Base-by-base conservation (phyloP, 2,113 vertebrate species). In the Bambusicola thoracicus region DNA sequence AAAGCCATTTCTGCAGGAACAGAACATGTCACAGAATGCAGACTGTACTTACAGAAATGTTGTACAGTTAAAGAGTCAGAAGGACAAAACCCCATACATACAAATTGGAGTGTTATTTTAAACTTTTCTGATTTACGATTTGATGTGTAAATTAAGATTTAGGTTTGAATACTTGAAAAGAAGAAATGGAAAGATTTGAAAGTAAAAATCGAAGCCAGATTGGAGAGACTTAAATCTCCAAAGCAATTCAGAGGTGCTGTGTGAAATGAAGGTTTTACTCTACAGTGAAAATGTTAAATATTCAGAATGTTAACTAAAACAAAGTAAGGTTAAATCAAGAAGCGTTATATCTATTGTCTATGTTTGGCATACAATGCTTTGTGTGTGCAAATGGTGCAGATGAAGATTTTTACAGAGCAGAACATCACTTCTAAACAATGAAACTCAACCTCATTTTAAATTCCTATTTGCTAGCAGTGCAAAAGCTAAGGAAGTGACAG, bases 361-460 rank as follows among this genome's bases (percentile, higher is more conserved):
- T 48, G 41, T 70, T 88, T 87, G 32, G 13, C 32, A 81, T 1
- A 55, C 48, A 84, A 89, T 84, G 15, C 27, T 91, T 65, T 68
- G n/a, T n/a, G 68, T n/a, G 7, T 89, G 43, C 62, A 94, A 89
- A 89, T 27, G 38, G 25, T 73, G 88, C n/a, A 92, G 76, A 83
- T 44, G 3, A 86, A 69, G 68, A 48, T 46, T 85, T 92, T 78
- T 3, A 22, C 20, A 67, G 67, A 68, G 51, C 32, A 81, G 74
- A 86, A 81, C 44, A 87, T 67, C 30, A 77, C 16, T 14, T 58
- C 16, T 36, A 66, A 85, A 79, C 70, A 81, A 72, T 7, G 22
- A 87, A 91, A 68, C 11, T 72, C 78, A 76, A 68, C 21, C 30
- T 72, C 18, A 55, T 79, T 65, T 72, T 81, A 89, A 94, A 96